Conservation (phyloP, 2,888 invertebrate genomes). For the Nysson spinosus region DNA sequence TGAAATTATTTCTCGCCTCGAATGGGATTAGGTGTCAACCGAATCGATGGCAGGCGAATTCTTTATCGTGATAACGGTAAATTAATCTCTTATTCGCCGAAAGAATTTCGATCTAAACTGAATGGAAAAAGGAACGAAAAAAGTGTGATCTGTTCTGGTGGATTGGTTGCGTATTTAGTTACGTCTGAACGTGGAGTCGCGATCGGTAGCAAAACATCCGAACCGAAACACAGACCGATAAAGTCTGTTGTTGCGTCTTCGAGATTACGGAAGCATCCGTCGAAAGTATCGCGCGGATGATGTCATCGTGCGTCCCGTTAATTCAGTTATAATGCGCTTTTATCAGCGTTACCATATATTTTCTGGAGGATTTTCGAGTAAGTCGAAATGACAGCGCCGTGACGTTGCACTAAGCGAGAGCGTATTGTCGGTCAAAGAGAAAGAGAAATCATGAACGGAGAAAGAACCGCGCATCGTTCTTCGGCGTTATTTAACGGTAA, state of each 20-base stretch:
- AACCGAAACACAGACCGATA: slow-evolving; percentile 5
- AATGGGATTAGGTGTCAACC: no score
- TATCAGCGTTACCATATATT: background rate
- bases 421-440: no score
- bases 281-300: slow-evolving; percentile 14
- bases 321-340: slow-evolving; percentile 9
- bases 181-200: background rate
- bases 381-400: no score
- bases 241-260: slow-evolving; percentile 21
- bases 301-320: slow-evolving; percentile 4
- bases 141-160: background rate
- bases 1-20: no score
- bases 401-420: no score
- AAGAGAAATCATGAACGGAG: no score
- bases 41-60: no score
- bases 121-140: background rate
- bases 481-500: no score
- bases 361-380: background rate
- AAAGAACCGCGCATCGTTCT: no score
- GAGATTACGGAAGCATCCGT: slow-evolving; percentile 16
- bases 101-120: background rate
- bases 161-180: background rate
- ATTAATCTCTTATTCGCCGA: no score
- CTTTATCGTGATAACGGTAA: no score
- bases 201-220: background rate